Evolutionary conservation across 2,797 vertebrate species (phyloP).

Genomic region (Xyrichtys novacula): DNA sequence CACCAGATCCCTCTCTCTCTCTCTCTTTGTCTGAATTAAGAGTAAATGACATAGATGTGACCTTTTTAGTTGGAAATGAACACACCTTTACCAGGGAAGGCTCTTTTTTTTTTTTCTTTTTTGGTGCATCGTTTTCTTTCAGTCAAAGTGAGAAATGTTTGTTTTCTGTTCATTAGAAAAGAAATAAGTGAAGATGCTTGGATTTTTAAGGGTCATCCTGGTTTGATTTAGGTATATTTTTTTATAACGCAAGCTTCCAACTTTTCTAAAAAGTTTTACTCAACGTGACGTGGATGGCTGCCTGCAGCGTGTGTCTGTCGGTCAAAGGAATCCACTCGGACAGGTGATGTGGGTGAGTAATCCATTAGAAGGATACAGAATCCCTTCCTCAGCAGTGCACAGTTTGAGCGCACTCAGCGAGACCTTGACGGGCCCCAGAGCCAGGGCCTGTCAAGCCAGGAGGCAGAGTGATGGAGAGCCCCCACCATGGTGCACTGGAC

Average conservation of each 20-base stretch:
- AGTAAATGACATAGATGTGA: constrained; percentile 83
- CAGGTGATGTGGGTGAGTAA: constrained; percentile 86
- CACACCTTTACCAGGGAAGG: constrained; percentile 58
- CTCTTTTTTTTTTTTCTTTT: constrained; percentile 10
- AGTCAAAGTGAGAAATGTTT: constrained; percentile 5
- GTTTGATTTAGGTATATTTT: constrained; percentile 1
- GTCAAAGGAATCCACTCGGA: constrained; percentile 83
- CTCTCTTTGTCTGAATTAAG: constrained; percentile 77
- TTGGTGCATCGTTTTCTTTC: constrained; percentile 30
- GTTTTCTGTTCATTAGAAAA: constrained; percentile 15
- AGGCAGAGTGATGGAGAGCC: constrained; percentile 86
- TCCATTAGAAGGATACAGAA: constrained; percentile 86
- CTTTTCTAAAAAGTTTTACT: constrained; percentile 24
- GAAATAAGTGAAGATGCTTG: neutral
- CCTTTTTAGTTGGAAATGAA: constrained; percentile 80
- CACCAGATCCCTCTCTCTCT: constrained; percentile 57
- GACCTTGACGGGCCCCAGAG: constrained; percentile 81
- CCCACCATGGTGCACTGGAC: constrained; percentile 84
- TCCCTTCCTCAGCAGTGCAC: constrained; percentile 82
- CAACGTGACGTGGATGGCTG: constrained; percentile 16
- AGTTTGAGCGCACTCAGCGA: constrained; percentile 78
- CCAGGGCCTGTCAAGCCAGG: constrained; percentile 84
- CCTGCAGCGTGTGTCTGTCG: constrained; percentile 67
- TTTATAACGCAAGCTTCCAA: constrained; percentile 2
- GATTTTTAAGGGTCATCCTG: neutral